Evolutionary conservation across 2,113 vertebrate genomes (phyloP).

Genomic region (Varanus komodoensis): DNA sequence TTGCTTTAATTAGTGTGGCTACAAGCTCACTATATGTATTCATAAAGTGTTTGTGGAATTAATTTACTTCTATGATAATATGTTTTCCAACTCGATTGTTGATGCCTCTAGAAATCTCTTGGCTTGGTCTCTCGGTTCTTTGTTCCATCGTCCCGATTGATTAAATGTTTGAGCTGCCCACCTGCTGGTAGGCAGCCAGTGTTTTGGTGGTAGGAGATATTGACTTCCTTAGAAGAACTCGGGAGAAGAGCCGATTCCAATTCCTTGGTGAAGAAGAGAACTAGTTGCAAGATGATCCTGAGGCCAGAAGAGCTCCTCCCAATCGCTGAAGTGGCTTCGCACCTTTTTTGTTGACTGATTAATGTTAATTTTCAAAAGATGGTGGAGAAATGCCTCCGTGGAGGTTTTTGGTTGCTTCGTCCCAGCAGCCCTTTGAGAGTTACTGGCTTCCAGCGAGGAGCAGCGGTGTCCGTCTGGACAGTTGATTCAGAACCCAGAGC

Average conservation of each 20-base stretch:
- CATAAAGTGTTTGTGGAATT: no score
- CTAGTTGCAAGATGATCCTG: background rate
- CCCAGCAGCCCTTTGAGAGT: background rate
- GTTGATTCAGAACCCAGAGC: no score
- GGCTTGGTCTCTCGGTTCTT: constrained; percentile 34
- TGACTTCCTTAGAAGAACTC: fast-evolving
- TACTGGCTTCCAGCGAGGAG: background rate
- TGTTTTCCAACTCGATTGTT: no score
- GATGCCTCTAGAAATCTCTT: constrained; percentile 1
- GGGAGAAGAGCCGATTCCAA: background rate
- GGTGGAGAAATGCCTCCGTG: no score
- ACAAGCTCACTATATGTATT: no score
- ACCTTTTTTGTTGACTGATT: background rate
- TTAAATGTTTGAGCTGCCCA: background rate
- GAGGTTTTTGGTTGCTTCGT: background rate
- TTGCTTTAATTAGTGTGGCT: no score
- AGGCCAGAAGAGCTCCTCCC: background rate
- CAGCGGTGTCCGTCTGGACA: background rate
- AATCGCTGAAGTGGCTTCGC: background rate
- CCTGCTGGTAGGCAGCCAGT: constrained; percentile 10
- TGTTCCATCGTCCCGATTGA: background rate
- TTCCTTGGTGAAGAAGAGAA: no score
- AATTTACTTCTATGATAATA: no score
- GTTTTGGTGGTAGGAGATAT: fast-evolving
- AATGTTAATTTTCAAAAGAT: background rate